These are phyloP conservation scores for Smutsia gigantea DNA, from an alignment of 2,797 vertebrate species.

Conservation along the genomic window DNA sequence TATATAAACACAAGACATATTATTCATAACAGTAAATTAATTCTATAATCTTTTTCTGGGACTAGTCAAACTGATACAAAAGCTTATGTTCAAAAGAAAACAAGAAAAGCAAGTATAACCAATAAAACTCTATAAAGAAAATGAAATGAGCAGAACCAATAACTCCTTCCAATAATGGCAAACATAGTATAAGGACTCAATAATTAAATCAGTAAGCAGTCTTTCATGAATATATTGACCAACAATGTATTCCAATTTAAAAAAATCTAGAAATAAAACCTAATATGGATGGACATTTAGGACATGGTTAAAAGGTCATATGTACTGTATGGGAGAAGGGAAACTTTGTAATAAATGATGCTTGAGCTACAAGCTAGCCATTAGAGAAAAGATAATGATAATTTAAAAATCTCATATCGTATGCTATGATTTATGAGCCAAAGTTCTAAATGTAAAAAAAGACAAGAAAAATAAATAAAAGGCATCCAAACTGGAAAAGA, in stretches of 20 bases:
- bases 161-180: not conserved
- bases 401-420: not conserved
- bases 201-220: not conserved
- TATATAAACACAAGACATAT: too few relatives aligned
- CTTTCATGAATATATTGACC: not conserved
- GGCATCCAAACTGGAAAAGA: not conserved
- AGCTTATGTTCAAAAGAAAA: not conserved
- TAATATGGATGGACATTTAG: not conserved
- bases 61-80: not conserved
- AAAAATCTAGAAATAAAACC: not conserved
- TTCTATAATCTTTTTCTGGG: not conserved
- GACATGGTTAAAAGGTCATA: not conserved
- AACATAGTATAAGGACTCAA: not conserved
- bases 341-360: not conserved
- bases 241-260: not conserved
- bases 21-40: too few relatives aligned
- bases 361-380: not conserved
- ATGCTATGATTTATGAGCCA: not conserved
- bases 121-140: not conserved
- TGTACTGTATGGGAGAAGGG: not conserved
- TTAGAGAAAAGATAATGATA: not conserved
- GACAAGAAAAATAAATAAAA: not conserved
- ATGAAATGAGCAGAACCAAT: not conserved
- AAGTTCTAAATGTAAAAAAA: not conserved
- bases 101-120: not conserved